A percentile compares a stretch with the other conserved stretches of the same genome.
Conservation (phyloP, 2,113 vertebrate genomes). For the Misgurnus anguillicaudatus region DNA sequence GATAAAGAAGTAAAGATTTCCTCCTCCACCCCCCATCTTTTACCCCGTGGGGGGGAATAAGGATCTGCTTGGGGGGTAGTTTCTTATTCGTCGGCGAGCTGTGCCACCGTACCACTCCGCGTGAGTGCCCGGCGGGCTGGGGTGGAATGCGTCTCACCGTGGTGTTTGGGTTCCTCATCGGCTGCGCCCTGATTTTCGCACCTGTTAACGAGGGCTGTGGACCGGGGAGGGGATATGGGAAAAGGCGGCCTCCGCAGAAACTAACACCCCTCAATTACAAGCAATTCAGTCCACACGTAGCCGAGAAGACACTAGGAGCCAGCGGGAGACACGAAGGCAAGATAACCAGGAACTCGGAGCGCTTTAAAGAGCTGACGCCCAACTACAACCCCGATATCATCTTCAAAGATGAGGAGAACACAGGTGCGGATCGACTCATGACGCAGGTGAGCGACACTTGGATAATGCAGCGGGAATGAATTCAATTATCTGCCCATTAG, state of each 20-base stretch:
- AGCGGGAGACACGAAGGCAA: constrained; percentile 96
- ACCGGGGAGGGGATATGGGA: constrained; percentile 94
- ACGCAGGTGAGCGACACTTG: constrained; percentile 84
- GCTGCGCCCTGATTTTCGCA: constrained; percentile 83
- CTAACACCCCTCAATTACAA: constrained; percentile 92
- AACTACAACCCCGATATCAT: constrained; percentile 99
- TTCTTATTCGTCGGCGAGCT: constrained; percentile 50
- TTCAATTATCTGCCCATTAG: constrained; percentile 49
- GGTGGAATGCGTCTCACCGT: constrained; percentile 87
- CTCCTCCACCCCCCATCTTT: constrained; percentile 63
- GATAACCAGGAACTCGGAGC: constrained; percentile 89
- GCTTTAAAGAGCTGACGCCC: constrained; percentile 94
- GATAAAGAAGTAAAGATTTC: constrained; percentile 69
- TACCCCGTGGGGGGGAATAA: constrained; percentile 65
- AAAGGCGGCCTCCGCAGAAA: constrained; percentile 88
- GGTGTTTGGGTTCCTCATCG: constrained; percentile 70
- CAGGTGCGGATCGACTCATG: constrained; percentile 95
- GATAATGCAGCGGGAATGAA: constrained; percentile 17
- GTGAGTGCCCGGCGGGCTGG: constrained; percentile 55
- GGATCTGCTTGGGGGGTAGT: constrained; percentile 50
- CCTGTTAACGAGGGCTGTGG: constrained; percentile 89
- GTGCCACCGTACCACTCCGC: constrained; percentile 57
- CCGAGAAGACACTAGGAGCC: constrained; percentile 95
- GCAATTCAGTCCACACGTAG: constrained; percentile 92
- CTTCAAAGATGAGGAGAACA: constrained; percentile 99